phyloP scores from a whole-genome alignment of 37 sponge, comb jelly and placozoan species.

The Spongia lamella region DNA sequence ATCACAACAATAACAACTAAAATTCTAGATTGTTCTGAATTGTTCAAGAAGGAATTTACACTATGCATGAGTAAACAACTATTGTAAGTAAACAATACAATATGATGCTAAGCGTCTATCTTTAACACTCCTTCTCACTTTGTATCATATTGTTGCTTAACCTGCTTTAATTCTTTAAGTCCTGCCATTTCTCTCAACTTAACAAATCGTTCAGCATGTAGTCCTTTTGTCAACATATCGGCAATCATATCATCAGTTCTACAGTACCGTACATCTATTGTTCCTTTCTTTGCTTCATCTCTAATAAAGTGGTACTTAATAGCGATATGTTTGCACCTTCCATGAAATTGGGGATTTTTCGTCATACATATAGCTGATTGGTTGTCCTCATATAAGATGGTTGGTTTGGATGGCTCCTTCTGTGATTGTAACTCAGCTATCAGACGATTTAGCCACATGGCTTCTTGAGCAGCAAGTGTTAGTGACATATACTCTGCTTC shows the following conservation, averaged over 20 bases:
- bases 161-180: too few species aligned
- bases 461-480: conserved; percentile 25
- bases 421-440: neutral
- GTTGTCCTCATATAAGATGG: conserved; percentile 32
- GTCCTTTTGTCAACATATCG: conserved; percentile 32
- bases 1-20: too few species aligned
- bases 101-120: too few species aligned
- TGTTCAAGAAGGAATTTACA: too few species aligned
- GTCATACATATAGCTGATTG: conserved; percentile 45
- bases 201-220: too few species aligned
- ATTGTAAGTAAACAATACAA: too few species aligned
- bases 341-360: conserved; percentile 42
- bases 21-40: too few species aligned
- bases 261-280: conserved; percentile 22
- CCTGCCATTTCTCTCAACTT: too few species aligned
- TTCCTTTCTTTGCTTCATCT: conserved; percentile 18
- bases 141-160: too few species aligned
- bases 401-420: conserved; percentile 3
- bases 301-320: conserved; percentile 37
- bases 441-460: conserved; percentile 22
- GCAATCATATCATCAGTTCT: conserved; percentile 24
- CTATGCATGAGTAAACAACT: too few species aligned
- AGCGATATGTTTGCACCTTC: conserved; percentile 5
- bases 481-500: conserved; percentile 32
- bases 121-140: too few species aligned